Evolutionary conservation across 2,797 vertebrate species (phyloP).

Genomic region (Telmatherina bonti): DNA sequence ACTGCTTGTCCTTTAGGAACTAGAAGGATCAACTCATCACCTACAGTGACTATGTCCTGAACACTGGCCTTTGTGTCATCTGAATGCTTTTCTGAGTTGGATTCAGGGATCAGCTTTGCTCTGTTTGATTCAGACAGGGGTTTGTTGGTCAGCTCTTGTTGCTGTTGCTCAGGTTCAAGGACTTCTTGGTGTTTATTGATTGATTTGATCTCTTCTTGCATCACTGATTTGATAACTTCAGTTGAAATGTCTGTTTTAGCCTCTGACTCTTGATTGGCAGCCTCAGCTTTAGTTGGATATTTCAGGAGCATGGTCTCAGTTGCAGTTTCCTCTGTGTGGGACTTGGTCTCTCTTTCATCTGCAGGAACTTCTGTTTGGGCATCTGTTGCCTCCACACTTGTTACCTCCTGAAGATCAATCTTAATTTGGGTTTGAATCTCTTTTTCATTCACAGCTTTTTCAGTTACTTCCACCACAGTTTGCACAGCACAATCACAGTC

Average conservation of each 20-base stretch:
- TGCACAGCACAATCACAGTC: conserved; percentile 49
- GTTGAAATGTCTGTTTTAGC: conserved; percentile 26
- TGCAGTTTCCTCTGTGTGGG: conserved; percentile 4
- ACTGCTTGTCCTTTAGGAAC: conserved; percentile 76
- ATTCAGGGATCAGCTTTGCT: conserved; percentile 21
- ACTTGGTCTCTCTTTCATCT: neutral
- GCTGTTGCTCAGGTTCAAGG: conserved; percentile 20
- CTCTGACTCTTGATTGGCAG: conserved; percentile 13
- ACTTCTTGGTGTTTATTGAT: conserved; percentile 14
- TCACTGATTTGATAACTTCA: conserved; percentile 17
- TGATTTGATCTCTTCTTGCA: conserved; percentile 16
- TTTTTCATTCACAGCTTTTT: conserved; percentile 47
- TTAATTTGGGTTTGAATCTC: conserved; percentile 60
- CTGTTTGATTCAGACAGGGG: neutral
- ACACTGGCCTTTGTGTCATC: conserved; percentile 18
- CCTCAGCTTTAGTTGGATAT: neutral
- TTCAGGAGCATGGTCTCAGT: neutral
- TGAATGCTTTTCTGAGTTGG: conserved; percentile 16
- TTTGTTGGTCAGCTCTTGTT: conserved; percentile 13
- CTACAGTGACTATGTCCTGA: conserved; percentile 39
- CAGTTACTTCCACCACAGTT: conserved; percentile 55
- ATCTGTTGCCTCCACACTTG: neutral
- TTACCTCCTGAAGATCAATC: conserved; percentile 62
- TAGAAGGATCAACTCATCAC: conserved; percentile 64
- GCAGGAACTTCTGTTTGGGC: conserved; percentile 7